Evolutionary conservation across 2,888 invertebrate genomes (phyloP).

Genomic region (Amitus sp.): DNA sequence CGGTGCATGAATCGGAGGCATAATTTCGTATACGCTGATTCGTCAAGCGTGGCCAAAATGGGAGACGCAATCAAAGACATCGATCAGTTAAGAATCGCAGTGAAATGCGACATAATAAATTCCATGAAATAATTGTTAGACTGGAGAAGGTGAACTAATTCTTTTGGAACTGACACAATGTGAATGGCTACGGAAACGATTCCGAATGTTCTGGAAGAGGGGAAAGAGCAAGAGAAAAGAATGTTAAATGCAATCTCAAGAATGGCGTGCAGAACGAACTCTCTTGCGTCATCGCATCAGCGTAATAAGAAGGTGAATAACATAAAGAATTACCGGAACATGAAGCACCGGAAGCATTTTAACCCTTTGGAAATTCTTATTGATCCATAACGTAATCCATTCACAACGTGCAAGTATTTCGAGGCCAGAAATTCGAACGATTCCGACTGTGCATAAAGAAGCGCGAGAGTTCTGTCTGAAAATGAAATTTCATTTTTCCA

Average conservation of each 20-base stretch:
- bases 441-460: too few species aligned
- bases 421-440: too few species aligned
- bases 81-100: constrained; percentile 55
- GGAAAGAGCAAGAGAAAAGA: constrained; percentile 27
- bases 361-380: too few species aligned
- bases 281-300: constrained; percentile 52
- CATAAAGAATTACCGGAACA: not conserved
- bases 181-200: constrained; percentile 56
- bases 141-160: constrained; percentile 59
- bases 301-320: constrained; percentile 49
- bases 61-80: constrained; percentile 42
- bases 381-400: too few species aligned
- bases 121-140: constrained; percentile 55
- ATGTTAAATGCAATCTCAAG: constrained; percentile 47
- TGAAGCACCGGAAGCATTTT: not conserved
- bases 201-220: constrained; percentile 35
- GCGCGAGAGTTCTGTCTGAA: too few species aligned
- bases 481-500: not conserved
- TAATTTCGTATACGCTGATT: constrained; percentile 22
- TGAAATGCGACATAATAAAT: constrained; percentile 51
- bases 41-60: constrained; percentile 16
- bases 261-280: constrained; percentile 22
- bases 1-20: constrained; percentile 11
- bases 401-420: too few species aligned
- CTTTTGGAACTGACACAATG: constrained; percentile 61